Conservation (phyloP, 2,113 vertebrate species). For the Saguinus imperator region DNA sequence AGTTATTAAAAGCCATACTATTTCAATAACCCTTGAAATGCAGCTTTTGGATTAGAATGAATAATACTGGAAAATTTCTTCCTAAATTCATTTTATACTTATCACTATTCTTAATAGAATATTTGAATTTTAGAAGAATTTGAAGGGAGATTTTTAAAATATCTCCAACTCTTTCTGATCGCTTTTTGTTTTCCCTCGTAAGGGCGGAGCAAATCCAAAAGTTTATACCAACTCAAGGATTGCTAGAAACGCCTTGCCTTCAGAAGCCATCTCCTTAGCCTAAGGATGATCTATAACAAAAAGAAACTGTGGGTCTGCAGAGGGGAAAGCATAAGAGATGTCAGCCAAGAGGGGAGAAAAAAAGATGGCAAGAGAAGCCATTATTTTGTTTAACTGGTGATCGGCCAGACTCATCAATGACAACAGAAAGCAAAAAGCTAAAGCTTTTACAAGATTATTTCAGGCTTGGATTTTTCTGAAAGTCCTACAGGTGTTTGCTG, state of each 20-base stretch:
- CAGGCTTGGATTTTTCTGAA: not conserved
- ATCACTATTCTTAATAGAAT: conserved; percentile 67
- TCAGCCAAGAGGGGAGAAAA: too few species aligned
- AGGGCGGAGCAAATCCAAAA: not conserved
- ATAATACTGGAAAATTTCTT: not conserved
- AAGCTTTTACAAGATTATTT: not conserved
- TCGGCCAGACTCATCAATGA: not conserved
- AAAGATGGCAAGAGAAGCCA: not conserved
- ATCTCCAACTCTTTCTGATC: not conserved
- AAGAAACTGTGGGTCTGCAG: not conserved
- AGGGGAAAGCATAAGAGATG: not conserved
- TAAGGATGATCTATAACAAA: not conserved
- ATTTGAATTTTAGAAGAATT: conserved; percentile 63
- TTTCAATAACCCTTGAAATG: not conserved
- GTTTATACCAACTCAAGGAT: not conserved
- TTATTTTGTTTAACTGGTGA: not conserved
- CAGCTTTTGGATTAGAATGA: not conserved
- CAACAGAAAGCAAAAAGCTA: not conserved
- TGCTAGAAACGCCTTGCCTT: not conserved
- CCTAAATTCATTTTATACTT: conserved; percentile 51
- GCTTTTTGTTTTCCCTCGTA: not conserved
- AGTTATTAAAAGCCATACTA: not conserved
- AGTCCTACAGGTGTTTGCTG: not conserved
- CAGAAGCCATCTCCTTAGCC: not conserved
- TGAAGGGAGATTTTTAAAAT: not conserved